These are phyloP conservation scores for Spondyliosoma cantharus DNA, from an alignment of 2,797 vertebrate genomes.

Conservation along the genomic window DNA sequence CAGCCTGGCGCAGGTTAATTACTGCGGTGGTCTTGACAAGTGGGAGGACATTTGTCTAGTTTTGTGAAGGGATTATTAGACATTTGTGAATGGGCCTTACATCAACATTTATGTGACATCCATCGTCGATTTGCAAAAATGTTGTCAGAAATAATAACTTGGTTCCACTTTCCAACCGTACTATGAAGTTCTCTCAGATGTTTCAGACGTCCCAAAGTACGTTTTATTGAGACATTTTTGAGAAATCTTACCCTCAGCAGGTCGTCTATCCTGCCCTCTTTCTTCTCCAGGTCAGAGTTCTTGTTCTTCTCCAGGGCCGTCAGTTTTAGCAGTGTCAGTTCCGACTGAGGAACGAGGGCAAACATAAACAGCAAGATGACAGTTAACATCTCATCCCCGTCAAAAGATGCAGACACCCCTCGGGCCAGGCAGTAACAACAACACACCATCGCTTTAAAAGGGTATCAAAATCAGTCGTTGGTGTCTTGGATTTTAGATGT, in stretches of 20 bases:
- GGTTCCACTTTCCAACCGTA: neutral
- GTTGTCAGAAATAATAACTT: neutral
- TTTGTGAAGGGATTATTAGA: slow-evolving; percentile 8
- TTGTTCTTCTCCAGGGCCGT: slow-evolving; percentile 96
- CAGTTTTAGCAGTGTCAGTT: slow-evolving; percentile 97
- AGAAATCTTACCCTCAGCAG: slow-evolving; percentile 89
- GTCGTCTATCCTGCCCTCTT: slow-evolving; percentile 98
- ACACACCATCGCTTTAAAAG: slow-evolving; percentile 18
- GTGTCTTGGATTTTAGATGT: neutral
- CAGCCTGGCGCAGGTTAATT: slow-evolving; percentile 12
- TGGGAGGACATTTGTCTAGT: neutral
- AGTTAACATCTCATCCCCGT: slow-evolving; percentile 14
- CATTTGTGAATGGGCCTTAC: neutral
- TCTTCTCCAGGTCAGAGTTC: slow-evolving; percentile 98
- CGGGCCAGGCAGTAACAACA: neutral
- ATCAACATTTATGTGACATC: neutral
- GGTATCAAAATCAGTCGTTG: neutral
- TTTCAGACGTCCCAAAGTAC: neutral
- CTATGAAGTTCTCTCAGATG: neutral
- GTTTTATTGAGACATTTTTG: too few species aligned
- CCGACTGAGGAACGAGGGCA: slow-evolving; percentile 85
- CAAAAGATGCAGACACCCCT: neutral
- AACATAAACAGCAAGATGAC: slow-evolving; percentile 17
- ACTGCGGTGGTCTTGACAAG: slow-evolving; percentile 15
- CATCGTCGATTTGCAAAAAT: neutral